Percentiles rank a stretch among this genome's conserved stretches.
Conservation (phyloP, 2,888 invertebrate genomes). For the Drosophila monieri region DNA sequence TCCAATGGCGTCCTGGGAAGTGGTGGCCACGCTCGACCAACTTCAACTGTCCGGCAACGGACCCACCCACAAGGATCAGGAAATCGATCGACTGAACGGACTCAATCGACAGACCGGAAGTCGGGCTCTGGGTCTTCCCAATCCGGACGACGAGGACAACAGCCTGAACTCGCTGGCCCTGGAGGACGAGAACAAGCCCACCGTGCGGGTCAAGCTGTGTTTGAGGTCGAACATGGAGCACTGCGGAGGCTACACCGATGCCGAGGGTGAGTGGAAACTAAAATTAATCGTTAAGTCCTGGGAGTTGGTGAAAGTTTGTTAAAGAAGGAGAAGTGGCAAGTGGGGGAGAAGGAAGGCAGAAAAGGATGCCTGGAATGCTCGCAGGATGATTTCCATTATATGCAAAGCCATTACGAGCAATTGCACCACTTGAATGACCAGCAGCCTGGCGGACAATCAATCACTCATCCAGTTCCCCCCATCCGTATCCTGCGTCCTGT, state of each 20-base stretch:
- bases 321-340: background rate
- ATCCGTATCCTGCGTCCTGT: background rate
- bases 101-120: slow-evolving; percentile 84
- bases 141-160: slow-evolving; percentile 81
- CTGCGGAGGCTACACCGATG: slow-evolving; percentile 93
- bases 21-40: slow-evolving; percentile 88
- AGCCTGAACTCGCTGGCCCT: slow-evolving; percentile 86
- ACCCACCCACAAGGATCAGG: slow-evolving; percentile 89
- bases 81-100: slow-evolving; percentile 87
- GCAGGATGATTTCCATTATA: slow-evolving; percentile 68
- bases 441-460: slow-evolving; percentile 55
- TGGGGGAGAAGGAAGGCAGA: background rate
- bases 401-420: slow-evolving; percentile 75
- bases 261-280: slow-evolving; percentile 88
- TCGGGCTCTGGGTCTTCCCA: slow-evolving; percentile 84
- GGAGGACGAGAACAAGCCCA: slow-evolving; percentile 86
- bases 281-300: background rate
- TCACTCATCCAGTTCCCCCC: slow-evolving; percentile 46
- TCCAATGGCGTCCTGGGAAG: slow-evolving; percentile 87
- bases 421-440: slow-evolving; percentile 64
- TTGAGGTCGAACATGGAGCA: slow-evolving; percentile 91
- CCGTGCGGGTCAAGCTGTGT: slow-evolving; percentile 92
- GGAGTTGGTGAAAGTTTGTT: background rate
- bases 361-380: background rate
- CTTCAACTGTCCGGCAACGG: slow-evolving; percentile 89